Evolutionary conservation across 2,888 invertebrate genomes (phyloP).

Genomic region (Caenorhabditis virilis): DNA sequence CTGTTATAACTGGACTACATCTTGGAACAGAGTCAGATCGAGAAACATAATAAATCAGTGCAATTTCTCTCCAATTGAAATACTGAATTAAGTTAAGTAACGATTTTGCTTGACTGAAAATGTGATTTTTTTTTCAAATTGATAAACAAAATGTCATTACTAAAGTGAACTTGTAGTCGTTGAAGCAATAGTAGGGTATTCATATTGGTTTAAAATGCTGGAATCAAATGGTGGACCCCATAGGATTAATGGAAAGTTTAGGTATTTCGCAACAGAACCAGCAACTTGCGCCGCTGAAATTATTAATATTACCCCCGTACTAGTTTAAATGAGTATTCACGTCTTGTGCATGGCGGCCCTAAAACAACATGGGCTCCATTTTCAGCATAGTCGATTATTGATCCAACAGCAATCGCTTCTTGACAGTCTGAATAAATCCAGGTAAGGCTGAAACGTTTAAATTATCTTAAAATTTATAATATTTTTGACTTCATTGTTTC

Average conservation of each 20-base stretch:
- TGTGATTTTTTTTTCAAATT: background rate
- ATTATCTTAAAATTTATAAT: background rate
- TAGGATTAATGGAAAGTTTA: slow-evolving; percentile 42
- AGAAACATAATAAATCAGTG: slow-evolving; percentile 49
- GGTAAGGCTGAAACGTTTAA: slow-evolving; percentile 28
- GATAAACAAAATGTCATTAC: slow-evolving; percentile 13
- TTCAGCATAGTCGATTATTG: slow-evolving; percentile 36
- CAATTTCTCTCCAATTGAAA: slow-evolving; percentile 56
- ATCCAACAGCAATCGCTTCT: slow-evolving; percentile 32
- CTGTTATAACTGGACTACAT: slow-evolving; percentile 24
- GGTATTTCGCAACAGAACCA: slow-evolving; percentile 40
- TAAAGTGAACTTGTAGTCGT: slow-evolving; percentile 42
- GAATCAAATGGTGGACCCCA: slow-evolving; percentile 52
- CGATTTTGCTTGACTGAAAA: slow-evolving; percentile 37
- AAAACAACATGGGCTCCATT: slow-evolving; percentile 38
- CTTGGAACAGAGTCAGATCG: slow-evolving; percentile 31
- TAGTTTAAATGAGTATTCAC: slow-evolving; percentile 11
- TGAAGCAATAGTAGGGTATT: slow-evolving; percentile 44
- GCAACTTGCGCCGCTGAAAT: slow-evolving; percentile 41
- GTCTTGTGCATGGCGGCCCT: slow-evolving; percentile 46
- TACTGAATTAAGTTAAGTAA: slow-evolving; percentile 36
- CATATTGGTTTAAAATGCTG: slow-evolving; percentile 31
- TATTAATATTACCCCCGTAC: background rate
- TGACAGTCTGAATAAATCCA: slow-evolving; percentile 42
- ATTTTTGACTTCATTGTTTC: slow-evolving; percentile 29